Evolutionary conservation across 2,113 vertebrate species (phyloP).

Genomic region (Lethenteron reissneri): DNA sequence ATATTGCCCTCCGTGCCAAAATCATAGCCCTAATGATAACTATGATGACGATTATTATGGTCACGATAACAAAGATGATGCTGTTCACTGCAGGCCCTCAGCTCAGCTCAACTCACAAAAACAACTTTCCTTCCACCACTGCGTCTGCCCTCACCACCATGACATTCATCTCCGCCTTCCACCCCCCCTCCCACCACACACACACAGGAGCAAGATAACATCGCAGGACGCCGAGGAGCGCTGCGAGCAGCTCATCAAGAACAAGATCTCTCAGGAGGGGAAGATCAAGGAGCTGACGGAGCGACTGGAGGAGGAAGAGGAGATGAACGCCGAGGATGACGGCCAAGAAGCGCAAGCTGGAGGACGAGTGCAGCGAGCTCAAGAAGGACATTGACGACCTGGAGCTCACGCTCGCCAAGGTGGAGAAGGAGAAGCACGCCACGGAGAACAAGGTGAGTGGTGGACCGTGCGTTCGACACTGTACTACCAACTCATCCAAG

Average conservation of each 20-base stretch:
- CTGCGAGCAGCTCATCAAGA: conserved; percentile 33
- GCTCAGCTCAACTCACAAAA: too few relatives aligned
- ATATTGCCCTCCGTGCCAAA: too few relatives aligned
- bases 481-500: too few relatives aligned
- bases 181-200: too few relatives aligned
- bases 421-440: conserved; percentile 1
- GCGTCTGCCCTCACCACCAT: too few relatives aligned
- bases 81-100: too few relatives aligned
- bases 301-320: conserved; percentile 1
- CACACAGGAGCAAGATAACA: conserved; percentile 27
- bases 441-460: background rate
- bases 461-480: too few relatives aligned
- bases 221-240: conserved; percentile 33
- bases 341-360: background rate
- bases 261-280: conserved; percentile 30
- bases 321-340: background rate
- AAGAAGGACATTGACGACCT: background rate
- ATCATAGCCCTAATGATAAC: too few relatives aligned
- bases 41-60: too few relatives aligned
- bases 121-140: too few relatives aligned
- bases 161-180: too few relatives aligned
- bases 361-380: background rate
- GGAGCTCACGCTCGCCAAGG: background rate
- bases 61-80: too few relatives aligned
- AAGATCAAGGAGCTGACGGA: conserved; percentile 11